Conservation (phyloP, 2,888 invertebrate species). For the Drosophila robusta region DNA sequence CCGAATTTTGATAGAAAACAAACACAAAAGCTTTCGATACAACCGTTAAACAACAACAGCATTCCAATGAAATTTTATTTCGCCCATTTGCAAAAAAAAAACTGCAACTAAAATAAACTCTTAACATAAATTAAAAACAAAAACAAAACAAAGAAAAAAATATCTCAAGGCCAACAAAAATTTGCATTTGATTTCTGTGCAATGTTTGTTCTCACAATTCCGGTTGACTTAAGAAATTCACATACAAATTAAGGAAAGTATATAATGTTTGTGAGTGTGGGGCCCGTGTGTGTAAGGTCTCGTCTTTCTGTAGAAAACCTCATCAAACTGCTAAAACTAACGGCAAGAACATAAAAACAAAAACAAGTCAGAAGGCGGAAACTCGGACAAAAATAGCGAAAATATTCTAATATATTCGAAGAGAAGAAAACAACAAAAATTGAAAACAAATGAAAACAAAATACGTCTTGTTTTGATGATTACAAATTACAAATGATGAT, state of each 20-base stretch:
- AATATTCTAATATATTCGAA: constrained; percentile 49
- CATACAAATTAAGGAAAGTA: constrained; percentile 43
- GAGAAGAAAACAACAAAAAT: constrained; percentile 18
- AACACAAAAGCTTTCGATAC: neutral
- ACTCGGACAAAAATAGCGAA: constrained; percentile 55
- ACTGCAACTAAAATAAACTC: neutral
- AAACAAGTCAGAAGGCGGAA: constrained; percentile 48
- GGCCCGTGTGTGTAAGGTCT: constrained; percentile 2
- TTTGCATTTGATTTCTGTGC: constrained; percentile 37
- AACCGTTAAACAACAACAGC: too few species aligned
- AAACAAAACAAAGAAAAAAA: constrained; percentile 10
- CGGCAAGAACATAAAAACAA: constrained; percentile 9
- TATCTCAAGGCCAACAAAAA: constrained; percentile 39
- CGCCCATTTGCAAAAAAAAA: constrained; percentile 21
- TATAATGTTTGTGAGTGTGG: constrained; percentile 8
- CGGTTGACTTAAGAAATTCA: constrained; percentile 35
- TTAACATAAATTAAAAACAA: neutral
- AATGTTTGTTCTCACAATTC: constrained; percentile 31
- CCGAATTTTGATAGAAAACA: constrained; percentile 23
- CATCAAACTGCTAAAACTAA: constrained; percentile 44
- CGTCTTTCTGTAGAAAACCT: constrained; percentile 23
- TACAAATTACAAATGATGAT: constrained; percentile 4
- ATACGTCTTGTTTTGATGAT: constrained; percentile 23
- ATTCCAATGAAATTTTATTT: constrained; percentile 9
- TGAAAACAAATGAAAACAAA: constrained; percentile 17